These are phyloP conservation scores for Apostichopus leukothele DNA, from an alignment of 53 echinoderm and acorn worm genomes.

Conservation along the genomic window DNA sequence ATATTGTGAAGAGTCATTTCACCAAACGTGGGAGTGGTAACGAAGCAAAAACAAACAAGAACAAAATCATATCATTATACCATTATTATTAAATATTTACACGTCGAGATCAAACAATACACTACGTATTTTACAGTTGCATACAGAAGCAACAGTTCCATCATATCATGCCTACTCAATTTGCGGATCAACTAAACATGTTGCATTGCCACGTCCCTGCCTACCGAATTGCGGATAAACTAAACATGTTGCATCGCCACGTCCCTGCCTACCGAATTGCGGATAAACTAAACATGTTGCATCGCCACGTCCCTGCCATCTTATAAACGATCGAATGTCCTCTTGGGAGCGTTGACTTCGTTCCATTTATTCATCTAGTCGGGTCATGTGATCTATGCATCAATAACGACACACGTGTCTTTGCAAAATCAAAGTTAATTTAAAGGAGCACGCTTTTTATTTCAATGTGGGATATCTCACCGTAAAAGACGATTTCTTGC, in stretches of 20 bases:
- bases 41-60: too few relatives aligned
- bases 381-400: conserved; percentile 25
- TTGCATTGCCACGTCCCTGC: not conserved
- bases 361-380: not conserved
- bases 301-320: conserved; percentile 5
- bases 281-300: not conserved
- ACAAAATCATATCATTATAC: too few relatives aligned
- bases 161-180: too few relatives aligned
- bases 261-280: too few relatives aligned
- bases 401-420: conserved; percentile 33
- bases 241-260: not conserved
- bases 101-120: too few relatives aligned
- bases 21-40: not conserved
- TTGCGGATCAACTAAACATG: not conserved
- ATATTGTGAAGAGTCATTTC: too few relatives aligned
- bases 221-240: too few relatives aligned
- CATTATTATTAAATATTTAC: too few relatives aligned
- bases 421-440: not conserved
- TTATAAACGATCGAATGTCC: conserved; percentile 15
- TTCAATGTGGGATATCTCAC: too few relatives aligned
- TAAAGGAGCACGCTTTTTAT: not conserved
- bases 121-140: too few relatives aligned
- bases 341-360: not conserved
- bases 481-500: too few relatives aligned
- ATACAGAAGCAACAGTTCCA: too few relatives aligned